Percentiles rank a stretch among this genome's conserved stretches.
These are phyloP conservation scores for Thunnus thynnus DNA, from an alignment of 2,113 vertebrate genomes.

Conservation along the genomic window DNA sequence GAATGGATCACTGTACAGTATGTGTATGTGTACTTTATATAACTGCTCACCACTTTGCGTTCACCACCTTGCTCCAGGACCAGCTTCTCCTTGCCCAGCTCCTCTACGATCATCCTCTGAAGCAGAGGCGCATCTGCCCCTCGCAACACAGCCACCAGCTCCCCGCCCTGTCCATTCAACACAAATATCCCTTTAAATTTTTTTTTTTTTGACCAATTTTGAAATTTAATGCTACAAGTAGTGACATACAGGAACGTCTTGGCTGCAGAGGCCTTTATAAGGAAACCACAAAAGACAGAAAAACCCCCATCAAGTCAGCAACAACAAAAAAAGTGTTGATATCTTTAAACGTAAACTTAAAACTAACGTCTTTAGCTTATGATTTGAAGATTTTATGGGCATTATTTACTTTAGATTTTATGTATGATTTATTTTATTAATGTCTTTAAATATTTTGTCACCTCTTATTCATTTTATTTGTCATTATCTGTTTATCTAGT, in stretches of 20 bases:
- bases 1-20: not conserved
- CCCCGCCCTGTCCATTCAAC: constrained; percentile 86
- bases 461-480: no score
- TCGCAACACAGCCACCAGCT: constrained; percentile 89
- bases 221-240: not conserved
- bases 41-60: constrained; percentile 83
- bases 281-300: not conserved
- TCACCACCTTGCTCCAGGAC: constrained; percentile 82
- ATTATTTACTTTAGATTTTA: no score
- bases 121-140: constrained; percentile 90
- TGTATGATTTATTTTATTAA: no score
- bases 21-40: constrained; percentile 5
- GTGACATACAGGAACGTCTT: not conserved
- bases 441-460: no score
- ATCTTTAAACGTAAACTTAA: no score
- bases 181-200: not conserved
- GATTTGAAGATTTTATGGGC: no score
- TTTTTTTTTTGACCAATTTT: not conserved
- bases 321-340: not conserved
- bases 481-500: no score
- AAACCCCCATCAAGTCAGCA: not conserved
- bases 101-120: constrained; percentile 90
- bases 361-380: no score
- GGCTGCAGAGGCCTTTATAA: not conserved
- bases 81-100: constrained; percentile 87